Evolutionary conservation across 2,113 vertebrate genomes (phyloP).

Genomic region (Ictidomys tridecemlineatus): DNA sequence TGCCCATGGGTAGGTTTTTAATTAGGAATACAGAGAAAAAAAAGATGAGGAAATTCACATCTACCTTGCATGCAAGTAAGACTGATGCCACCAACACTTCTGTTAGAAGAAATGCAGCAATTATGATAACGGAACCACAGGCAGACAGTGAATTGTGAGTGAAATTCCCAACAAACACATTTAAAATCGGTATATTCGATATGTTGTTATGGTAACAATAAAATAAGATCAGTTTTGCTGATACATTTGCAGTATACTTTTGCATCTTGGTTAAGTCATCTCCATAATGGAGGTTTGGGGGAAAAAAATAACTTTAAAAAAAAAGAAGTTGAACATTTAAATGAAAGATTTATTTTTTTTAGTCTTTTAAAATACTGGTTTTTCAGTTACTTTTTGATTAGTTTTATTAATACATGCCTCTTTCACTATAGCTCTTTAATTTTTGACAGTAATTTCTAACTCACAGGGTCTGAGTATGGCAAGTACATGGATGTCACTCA

Average conservation of each 20-base stretch:
- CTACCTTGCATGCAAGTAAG: conserved; percentile 21
- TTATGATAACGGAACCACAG: conserved; percentile 51
- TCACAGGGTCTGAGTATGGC: not conserved
- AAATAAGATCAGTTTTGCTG: conserved; percentile 47
- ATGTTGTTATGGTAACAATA: conserved; percentile 57
- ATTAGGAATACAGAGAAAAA: conserved; percentile 65
- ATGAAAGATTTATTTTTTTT: not conserved
- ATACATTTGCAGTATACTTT: not conserved
- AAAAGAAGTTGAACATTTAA: not conserved
- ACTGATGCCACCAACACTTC: not conserved
- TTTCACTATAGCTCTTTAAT: not conserved
- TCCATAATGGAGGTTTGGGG: not conserved
- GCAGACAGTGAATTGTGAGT: conserved; percentile 33
- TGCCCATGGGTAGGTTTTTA: conserved; percentile 76
- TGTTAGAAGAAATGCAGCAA: conserved; percentile 2
- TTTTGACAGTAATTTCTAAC: not conserved
- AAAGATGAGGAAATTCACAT: conserved; percentile 53
- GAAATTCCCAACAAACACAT: conserved; percentile 39
- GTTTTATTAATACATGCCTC: not conserved
- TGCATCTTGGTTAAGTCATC: not conserved
- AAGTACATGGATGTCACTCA: not conserved
- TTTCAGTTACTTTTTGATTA: not conserved
- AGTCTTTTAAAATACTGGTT: not conserved
- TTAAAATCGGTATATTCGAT: conserved; percentile 28
- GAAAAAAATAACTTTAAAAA: not conserved